These are phyloP conservation scores for Hemithea aestivaria DNA, from an alignment of 2,888 invertebrate genomes.

Conservation along the genomic window DNA sequence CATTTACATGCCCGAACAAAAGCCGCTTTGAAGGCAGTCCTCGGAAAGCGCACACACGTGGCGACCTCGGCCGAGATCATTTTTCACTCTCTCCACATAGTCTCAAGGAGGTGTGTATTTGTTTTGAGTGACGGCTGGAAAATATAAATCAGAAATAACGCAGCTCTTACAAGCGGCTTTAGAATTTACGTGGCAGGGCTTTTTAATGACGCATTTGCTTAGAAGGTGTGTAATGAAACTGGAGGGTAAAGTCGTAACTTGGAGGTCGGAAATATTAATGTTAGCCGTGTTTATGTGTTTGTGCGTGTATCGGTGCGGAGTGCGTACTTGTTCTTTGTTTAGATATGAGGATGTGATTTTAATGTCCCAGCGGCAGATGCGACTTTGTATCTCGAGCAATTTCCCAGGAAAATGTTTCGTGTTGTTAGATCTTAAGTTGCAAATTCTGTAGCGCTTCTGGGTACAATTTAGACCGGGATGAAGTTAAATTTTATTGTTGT, in stretches of 20 bases:
- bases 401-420: constrained; percentile 1
- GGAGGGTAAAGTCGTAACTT: constrained; percentile 21
- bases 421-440: constrained; percentile 1
- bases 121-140: constrained; percentile 47
- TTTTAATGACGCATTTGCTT: constrained; percentile 31
- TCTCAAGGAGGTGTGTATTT: constrained; percentile 42
- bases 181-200: constrained; percentile 22
- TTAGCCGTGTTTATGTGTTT: constrained; percentile 23
- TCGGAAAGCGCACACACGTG: constrained; percentile 15
- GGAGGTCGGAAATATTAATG: constrained; percentile 26
- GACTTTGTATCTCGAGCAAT: constrained; percentile 14
- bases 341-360: constrained; percentile 14
- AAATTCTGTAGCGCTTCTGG: not conserved
- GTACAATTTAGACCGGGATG: too few relatives aligned
- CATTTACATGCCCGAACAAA: constrained; percentile 8
- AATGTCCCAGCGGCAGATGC: constrained; percentile 15
- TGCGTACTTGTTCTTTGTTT: constrained; percentile 14
- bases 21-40: constrained; percentile 15
- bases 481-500: too few relatives aligned
- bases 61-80: constrained; percentile 37
- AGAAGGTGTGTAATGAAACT: constrained; percentile 28
- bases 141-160: constrained; percentile 51
- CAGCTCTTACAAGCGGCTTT: constrained; percentile 25
- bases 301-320: constrained; percentile 12
- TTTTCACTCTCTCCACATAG: constrained; percentile 44